Conservation (phyloP, 1,140 invertebrate species). For the Streblospio benedicti region DNA sequence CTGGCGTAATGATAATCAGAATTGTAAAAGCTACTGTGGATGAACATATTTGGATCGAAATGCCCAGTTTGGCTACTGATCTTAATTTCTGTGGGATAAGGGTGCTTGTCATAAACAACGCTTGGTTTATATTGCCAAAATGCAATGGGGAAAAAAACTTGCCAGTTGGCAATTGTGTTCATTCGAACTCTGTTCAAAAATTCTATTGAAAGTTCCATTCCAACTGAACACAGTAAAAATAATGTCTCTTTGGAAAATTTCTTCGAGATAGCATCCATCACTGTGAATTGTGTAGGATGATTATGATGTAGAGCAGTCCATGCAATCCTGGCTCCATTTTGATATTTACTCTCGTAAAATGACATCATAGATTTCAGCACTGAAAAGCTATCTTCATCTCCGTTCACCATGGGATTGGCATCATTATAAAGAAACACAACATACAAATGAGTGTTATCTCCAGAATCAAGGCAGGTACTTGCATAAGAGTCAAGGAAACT, state of each 20-base stretch:
- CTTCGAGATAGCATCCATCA: slow-evolving; percentile 61
- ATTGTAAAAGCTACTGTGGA: slow-evolving; percentile 71
- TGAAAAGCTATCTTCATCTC: slow-evolving; percentile 50
- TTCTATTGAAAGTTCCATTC: slow-evolving; percentile 61
- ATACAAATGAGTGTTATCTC: slow-evolving; percentile 67
- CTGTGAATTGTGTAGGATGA: slow-evolving; percentile 52
- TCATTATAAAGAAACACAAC: slow-evolving; percentile 48
- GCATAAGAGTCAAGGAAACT: slow-evolving; percentile 64
- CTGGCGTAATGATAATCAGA: slow-evolving; percentile 66
- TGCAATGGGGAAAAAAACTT: slow-evolving; percentile 48
- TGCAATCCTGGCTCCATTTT: slow-evolving; percentile 60
- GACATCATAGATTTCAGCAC: slow-evolving; percentile 49
- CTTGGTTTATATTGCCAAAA: slow-evolving; percentile 45
- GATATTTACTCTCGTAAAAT: slow-evolving; percentile 58
- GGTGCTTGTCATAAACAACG: slow-evolving; percentile 37
- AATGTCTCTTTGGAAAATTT: slow-evolving; percentile 52
- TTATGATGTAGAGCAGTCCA: slow-evolving; percentile 55
- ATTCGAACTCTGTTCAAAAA: slow-evolving; percentile 61
- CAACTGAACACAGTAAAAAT: slow-evolving; percentile 33
- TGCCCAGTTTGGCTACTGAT: slow-evolving; percentile 69
- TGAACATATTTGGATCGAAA: slow-evolving; percentile 64
- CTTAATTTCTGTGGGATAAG: slow-evolving; percentile 55
- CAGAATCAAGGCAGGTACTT: slow-evolving; percentile 62
- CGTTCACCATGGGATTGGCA: slow-evolving; percentile 20
- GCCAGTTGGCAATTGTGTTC: slow-evolving; percentile 46